Conservation (phyloP, 1,140 invertebrate species). For the Gryon sp. region DNA sequence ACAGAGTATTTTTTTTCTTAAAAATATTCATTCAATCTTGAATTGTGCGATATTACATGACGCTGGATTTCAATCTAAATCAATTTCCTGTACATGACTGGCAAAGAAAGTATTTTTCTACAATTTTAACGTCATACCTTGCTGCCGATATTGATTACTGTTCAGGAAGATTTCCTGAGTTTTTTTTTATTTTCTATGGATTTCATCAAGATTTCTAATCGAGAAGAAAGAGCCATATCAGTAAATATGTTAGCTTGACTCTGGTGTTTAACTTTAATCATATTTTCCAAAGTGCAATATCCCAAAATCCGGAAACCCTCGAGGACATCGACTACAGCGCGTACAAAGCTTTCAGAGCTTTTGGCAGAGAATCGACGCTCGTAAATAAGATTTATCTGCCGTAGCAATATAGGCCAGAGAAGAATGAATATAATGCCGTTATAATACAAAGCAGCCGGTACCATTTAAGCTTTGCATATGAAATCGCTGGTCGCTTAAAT, state of each 20-base stretch:
- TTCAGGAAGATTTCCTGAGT: background rate
- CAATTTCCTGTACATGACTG: too few relatives aligned
- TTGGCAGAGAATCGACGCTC: conserved; percentile 50
- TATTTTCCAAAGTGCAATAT: conserved; percentile 43
- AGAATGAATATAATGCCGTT: conserved; percentile 54
- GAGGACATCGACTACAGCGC: conserved; percentile 30
- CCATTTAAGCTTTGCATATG: conserved; percentile 33
- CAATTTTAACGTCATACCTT: background rate
- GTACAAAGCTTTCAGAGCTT: conserved; percentile 50
- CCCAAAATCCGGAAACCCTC: conserved; percentile 19
- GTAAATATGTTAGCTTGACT: conserved; percentile 9
- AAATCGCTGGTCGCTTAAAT: conserved; percentile 26
- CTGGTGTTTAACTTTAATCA: conserved; percentile 32
- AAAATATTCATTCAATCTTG: too few relatives aligned
- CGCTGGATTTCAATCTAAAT: too few relatives aligned
- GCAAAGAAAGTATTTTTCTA: background rate
- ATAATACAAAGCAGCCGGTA: conserved; percentile 58
- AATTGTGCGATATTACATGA: too few relatives aligned
- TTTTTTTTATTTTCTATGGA: background rate
- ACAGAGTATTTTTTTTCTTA: too few relatives aligned
- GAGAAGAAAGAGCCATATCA: background rate
- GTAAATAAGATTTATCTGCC: conserved; percentile 63
- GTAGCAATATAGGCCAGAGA: conserved; percentile 47
- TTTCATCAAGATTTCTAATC: conserved; percentile 5
- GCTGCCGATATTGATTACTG: background rate